Evolutionary conservation across 2,888 invertebrate species (phyloP).

Genomic region (Frankliniella intonsa): DNA sequence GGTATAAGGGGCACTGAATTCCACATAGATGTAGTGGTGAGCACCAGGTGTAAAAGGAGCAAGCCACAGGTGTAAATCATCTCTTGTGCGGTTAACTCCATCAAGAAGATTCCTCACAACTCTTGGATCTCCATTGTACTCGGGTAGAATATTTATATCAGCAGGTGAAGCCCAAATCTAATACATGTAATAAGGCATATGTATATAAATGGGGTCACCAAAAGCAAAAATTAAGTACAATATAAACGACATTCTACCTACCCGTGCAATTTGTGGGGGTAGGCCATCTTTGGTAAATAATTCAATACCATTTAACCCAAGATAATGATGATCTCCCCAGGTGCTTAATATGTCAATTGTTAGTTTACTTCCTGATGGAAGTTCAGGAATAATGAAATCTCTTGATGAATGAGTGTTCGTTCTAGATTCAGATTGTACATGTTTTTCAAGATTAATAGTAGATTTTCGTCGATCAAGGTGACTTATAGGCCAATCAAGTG

Average conservation of each 20-base stretch:
- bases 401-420: conserved; percentile 25
- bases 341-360: conserved; percentile 65
- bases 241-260: conserved; percentile 42
- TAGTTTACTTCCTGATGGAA: conserved; percentile 64
- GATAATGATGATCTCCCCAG: conserved; percentile 76
- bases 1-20: conserved; percentile 51
- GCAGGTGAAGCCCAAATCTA: conserved; percentile 54
- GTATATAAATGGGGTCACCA: neutral
- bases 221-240: conserved; percentile 18
- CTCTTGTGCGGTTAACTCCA: conserved; percentile 66
- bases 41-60: conserved; percentile 58
- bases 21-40: conserved; percentile 57
- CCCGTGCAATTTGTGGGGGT: conserved; percentile 57
- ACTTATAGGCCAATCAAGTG: neutral
- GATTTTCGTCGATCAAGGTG: neutral
- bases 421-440: conserved; percentile 5
- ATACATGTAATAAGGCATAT: conserved; percentile 29
- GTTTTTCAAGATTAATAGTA: neutral
- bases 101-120: conserved; percentile 62
- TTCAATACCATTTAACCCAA: conserved; percentile 75
- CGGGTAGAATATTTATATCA: conserved; percentile 62
- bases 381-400: conserved; percentile 69
- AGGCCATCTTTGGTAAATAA: conserved; percentile 62
- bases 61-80: conserved; percentile 74
- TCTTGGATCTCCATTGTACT: conserved; percentile 59